phyloP scores from a whole-genome alignment of 2,113 vertebrate species.

The Tragelaphus buxtoni region DNA sequence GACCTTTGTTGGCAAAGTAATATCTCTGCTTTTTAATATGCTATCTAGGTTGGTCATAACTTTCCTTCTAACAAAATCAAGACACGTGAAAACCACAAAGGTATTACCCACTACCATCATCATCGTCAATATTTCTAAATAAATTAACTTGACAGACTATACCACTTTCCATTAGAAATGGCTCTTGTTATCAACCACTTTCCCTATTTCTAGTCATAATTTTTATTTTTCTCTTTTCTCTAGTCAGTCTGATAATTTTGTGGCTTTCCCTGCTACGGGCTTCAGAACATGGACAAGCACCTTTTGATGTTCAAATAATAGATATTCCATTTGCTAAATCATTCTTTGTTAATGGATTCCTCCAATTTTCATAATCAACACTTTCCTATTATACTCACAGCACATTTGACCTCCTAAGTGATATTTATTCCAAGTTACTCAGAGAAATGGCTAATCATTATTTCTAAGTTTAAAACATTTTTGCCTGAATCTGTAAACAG shows the following conservation, averaged over 20 bases:
- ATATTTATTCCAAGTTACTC: constrained; percentile 20
- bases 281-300: constrained; percentile 25
- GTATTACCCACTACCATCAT: background rate
- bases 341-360: constrained; percentile 29
- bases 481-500: constrained; percentile 27
- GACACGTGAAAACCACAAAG: background rate
- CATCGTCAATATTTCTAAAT: background rate
- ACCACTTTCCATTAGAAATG: constrained; percentile 22
- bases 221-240: background rate
- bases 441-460: constrained; percentile 11
- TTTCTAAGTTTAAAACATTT: constrained; percentile 44
- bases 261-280: background rate
- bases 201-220: background rate
- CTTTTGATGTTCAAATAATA: background rate
- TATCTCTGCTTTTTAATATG: too few species aligned
- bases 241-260: background rate
- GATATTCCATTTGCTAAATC: constrained; percentile 6
- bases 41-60: too few species aligned
- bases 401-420: background rate
- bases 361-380: constrained; percentile 6
- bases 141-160: background rate
- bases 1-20: too few species aligned
- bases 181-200: background rate
- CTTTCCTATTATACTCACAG: background rate
- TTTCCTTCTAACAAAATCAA: background rate